A percentile compares a stretch with the other conserved stretches of the same genome.
These are phyloP conservation scores for Drosophila nr. perissopoda DNA, from an alignment of 2,888 invertebrate genomes.

Conservation along the genomic window DNA sequence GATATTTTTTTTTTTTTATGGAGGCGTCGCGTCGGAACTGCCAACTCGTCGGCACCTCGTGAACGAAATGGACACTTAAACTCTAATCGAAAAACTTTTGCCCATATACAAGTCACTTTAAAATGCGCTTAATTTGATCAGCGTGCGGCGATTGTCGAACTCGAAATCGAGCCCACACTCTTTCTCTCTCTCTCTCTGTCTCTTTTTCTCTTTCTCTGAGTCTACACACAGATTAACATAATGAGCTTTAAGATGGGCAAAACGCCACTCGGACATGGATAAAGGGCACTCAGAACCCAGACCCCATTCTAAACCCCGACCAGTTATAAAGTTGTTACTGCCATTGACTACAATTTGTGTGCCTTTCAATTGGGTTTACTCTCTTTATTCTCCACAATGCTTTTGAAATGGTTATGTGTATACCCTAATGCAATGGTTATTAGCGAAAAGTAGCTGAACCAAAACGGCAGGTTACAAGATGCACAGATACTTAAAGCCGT, in stretches of 20 bases:
- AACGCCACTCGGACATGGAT: conserved; percentile 39
- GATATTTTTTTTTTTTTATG: conserved; percentile 28
- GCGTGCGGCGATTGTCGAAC: conserved; percentile 74
- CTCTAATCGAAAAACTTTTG: conserved; percentile 80
- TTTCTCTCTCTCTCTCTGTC: conserved; percentile 7
- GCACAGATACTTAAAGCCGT: background rate
- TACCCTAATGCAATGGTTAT: conserved; percentile 37
- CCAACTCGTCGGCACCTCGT: conserved; percentile 71
- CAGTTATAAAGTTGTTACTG: conserved; percentile 73
- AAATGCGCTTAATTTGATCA: conserved; percentile 79
- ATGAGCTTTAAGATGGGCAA: conserved; percentile 61
- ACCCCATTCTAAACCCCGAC: background rate
- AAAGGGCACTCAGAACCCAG: conserved; percentile 9
- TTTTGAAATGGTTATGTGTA: conserved; percentile 48
- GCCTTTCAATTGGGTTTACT: conserved; percentile 38
- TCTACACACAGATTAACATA: conserved; percentile 67
- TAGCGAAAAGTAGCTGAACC: conserved; percentile 8
- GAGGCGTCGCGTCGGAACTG: conserved; percentile 27
- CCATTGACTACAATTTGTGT: conserved; percentile 72
- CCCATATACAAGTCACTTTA: conserved; percentile 79
- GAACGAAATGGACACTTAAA: conserved; percentile 77
- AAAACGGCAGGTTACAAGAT: background rate
- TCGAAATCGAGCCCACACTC: conserved; percentile 12
- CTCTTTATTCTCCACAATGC: conserved; percentile 33
- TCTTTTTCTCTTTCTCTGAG: conserved; percentile 14